Percentiles rank a stretch among this genome's conserved stretches.
These are phyloP conservation scores for Pocillopora grandis DNA, from an alignment of 92 coral and sea anemone genomes.

Conservation along the genomic window DNA sequence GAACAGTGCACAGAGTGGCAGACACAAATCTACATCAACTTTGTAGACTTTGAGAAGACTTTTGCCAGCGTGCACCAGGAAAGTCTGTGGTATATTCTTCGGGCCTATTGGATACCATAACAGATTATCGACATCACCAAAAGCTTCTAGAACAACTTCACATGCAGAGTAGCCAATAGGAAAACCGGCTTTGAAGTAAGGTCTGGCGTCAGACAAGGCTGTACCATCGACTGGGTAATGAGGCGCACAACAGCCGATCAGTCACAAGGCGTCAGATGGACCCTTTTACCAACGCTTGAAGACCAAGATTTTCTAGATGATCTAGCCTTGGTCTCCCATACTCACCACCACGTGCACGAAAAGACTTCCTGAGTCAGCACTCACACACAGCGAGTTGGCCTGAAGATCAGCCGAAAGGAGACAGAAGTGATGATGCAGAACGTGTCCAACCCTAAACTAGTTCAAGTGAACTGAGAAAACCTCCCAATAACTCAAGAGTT, in stretches of 20 bases:
- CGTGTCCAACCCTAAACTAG: not conserved
- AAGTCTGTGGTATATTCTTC: not conserved
- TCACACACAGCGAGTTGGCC: constrained; percentile 7
- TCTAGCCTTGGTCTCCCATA: not conserved
- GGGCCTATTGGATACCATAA: not conserved
- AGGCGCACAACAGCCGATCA: not conserved
- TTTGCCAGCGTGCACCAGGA: not conserved
- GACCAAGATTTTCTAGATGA: not conserved
- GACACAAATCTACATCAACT: not conserved
- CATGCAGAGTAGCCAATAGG: not conserved
- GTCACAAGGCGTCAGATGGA: not conserved
- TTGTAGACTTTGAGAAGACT: not conserved
- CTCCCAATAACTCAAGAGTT: constrained; percentile 5
- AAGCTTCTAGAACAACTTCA: not conserved
- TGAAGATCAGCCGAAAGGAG: constrained; percentile 18
- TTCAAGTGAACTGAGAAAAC: constrained; percentile 13
- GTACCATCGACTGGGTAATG: not conserved
- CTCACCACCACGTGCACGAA: too few relatives aligned
- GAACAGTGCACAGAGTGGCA: constrained; percentile 14
- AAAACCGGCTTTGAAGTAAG: not conserved
- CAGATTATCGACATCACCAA: not conserved
- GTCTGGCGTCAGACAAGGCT: not conserved
- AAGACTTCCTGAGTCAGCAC: too few relatives aligned
- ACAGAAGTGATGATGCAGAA: constrained; percentile 21
- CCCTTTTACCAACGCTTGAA: not conserved